Conservation (phyloP, 2,888 invertebrate genomes). For the Leucoptera coffeella region DNA sequence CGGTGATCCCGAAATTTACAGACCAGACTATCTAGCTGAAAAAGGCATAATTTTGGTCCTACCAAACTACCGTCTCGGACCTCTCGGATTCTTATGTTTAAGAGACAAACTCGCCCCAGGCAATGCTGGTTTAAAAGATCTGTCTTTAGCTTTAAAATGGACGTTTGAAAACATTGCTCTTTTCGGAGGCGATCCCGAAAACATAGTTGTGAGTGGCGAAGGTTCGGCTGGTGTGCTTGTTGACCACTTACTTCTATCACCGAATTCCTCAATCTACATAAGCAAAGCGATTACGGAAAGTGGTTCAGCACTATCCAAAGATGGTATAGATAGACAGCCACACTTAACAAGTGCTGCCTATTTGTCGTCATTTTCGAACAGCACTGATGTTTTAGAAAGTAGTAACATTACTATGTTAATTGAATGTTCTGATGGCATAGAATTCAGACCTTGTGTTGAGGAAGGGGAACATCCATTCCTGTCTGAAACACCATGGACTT, state of each 20-base stretch:
- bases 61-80: constrained; percentile 32
- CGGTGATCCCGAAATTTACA: constrained; percentile 22
- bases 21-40: constrained; percentile 22
- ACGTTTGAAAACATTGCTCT: constrained; percentile 17
- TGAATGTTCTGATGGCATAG: constrained; percentile 11
- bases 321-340: constrained; percentile 18
- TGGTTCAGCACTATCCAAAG: constrained; percentile 23
- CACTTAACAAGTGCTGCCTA: no score
- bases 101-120: constrained; percentile 23
- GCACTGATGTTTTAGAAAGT: no score
- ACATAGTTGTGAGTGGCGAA: constrained; percentile 27
- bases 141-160: constrained; percentile 28
- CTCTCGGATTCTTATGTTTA: constrained; percentile 31
- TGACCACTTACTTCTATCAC: constrained; percentile 21
- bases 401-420: no score
- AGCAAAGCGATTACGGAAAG: constrained; percentile 29
- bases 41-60: constrained; percentile 21
- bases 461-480: constrained; percentile 13
- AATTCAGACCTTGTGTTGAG: constrained; percentile 21
- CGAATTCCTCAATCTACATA: constrained; percentile 16
- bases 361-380: no score
- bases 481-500: constrained; percentile 17
- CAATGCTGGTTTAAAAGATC: constrained; percentile 32
- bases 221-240: constrained; percentile 23
- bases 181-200: constrained; percentile 27